Conservation (phyloP, 1,140 invertebrate genomes). For the Notospermus geniculatus region DNA sequence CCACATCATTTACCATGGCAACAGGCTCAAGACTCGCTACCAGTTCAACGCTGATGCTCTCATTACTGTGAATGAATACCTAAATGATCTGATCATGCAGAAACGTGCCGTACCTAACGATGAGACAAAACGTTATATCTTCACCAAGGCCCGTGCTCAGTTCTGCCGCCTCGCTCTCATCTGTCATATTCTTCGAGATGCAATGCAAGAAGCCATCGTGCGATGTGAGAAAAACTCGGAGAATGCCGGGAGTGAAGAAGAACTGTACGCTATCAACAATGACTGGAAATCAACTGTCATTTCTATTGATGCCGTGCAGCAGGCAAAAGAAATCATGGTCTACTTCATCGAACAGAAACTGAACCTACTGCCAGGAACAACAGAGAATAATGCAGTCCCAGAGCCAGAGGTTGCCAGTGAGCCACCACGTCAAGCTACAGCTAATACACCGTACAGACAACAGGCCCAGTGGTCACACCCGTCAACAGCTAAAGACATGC, state of each 20-base stretch:
- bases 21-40: neutral
- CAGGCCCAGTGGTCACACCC: neutral
- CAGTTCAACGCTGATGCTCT: constrained; percentile 1
- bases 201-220: neutral
- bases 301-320: neutral
- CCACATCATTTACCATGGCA: neutral
- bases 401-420: too few relatives aligned
- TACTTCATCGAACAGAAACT: constrained; percentile 7
- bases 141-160: constrained; percentile 1
- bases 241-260: neutral
- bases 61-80: neutral
- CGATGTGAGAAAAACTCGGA: neutral
- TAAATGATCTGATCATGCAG: neutral
- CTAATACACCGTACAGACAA: neutral
- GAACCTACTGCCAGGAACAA: neutral
- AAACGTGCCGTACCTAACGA: neutral
- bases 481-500: too few relatives aligned
- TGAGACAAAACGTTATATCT: constrained; percentile 4
- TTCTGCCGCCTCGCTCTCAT: constrained; percentile 2
- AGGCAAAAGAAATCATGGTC: constrained; percentile 2
- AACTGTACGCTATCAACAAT: constrained; percentile 1
- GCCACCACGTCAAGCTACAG: too few relatives aligned
- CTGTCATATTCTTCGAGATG: neutral
- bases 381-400: too few relatives aligned
- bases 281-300: neutral